phyloP scores from a whole-genome alignment of 2,888 invertebrate genomes.

The Branchipolynoe longqiensis region DNA sequence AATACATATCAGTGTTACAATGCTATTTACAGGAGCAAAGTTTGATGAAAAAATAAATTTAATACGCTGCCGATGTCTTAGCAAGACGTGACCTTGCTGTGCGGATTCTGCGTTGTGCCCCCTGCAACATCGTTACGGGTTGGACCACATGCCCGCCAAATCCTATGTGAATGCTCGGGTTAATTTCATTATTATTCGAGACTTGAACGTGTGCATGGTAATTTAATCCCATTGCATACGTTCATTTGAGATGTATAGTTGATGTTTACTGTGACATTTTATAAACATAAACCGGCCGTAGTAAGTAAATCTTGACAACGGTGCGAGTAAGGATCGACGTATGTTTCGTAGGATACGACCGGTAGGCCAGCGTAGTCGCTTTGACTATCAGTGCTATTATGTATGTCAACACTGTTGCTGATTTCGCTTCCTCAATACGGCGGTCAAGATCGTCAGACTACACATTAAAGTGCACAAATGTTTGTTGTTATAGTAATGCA shows the following conservation, averaged over 20 bases:
- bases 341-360: not conserved
- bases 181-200: slow-evolving; percentile 27
- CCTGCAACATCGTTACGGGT: slow-evolving; percentile 32
- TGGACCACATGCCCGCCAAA: slow-evolving; percentile 39
- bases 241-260: not conserved
- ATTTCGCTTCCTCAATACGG: not conserved
- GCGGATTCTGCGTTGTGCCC: slow-evolving; percentile 37
- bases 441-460: no score
- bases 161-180: not conserved
- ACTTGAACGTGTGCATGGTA: not conserved
- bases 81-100: slow-evolving; percentile 18
- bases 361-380: not conserved
- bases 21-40: no score
- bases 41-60: no score
- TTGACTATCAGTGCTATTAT: slow-evolving; percentile 17
- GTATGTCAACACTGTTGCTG: slow-evolving; percentile 42
- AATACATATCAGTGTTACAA: no score
- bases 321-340: not conserved
- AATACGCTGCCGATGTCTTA: no score
- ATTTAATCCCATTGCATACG: not conserved
- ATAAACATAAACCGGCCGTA: not conserved
- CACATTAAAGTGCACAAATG: not conserved
- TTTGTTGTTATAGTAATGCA: no score
- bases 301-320: not conserved
- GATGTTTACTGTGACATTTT: not conserved